phyloP scores from a whole-genome alignment of 2,113 vertebrate species.

The Burhinus bistriatus region DNA sequence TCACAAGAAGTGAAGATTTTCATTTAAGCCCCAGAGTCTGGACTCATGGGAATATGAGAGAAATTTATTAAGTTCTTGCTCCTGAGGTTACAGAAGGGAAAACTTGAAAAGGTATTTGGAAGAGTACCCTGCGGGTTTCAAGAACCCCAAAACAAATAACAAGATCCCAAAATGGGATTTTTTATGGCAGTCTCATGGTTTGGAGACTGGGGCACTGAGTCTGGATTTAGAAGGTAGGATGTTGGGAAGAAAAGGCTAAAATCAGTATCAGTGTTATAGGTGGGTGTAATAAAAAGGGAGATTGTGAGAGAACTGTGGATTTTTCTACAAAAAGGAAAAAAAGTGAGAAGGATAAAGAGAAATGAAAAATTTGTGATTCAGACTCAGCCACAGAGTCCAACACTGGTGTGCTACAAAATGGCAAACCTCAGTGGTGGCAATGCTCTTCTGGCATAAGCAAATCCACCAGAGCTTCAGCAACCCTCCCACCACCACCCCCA shows the following conservation, averaged over 20 bases:
- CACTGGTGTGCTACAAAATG: fast-evolving
- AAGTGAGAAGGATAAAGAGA: background rate
- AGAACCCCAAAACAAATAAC: background rate
- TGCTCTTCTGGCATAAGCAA: background rate
- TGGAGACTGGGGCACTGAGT: background rate
- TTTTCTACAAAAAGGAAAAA: background rate
- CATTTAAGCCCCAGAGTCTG: background rate
- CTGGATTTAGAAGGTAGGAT: background rate
- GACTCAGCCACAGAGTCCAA: background rate
- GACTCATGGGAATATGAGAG: background rate
- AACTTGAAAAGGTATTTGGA: background rate
- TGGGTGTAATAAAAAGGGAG: background rate
- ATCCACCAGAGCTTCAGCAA: background rate
- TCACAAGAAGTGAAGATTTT: background rate
- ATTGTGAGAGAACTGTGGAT: background rate
- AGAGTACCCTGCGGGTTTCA: background rate
- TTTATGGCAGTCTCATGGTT: background rate
- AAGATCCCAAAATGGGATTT: background rate
- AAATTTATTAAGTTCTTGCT: background rate
- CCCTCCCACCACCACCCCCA: background rate
- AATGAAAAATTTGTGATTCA: background rate
- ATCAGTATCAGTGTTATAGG: background rate
- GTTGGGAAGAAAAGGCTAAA: background rate
- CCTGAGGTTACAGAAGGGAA: background rate
- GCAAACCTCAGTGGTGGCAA: background rate